Evolutionary conservation across 2,113 vertebrate genomes (phyloP), one percentile per base, ranked within the genome.

Genomic region (Eclectus roratus): DNA sequence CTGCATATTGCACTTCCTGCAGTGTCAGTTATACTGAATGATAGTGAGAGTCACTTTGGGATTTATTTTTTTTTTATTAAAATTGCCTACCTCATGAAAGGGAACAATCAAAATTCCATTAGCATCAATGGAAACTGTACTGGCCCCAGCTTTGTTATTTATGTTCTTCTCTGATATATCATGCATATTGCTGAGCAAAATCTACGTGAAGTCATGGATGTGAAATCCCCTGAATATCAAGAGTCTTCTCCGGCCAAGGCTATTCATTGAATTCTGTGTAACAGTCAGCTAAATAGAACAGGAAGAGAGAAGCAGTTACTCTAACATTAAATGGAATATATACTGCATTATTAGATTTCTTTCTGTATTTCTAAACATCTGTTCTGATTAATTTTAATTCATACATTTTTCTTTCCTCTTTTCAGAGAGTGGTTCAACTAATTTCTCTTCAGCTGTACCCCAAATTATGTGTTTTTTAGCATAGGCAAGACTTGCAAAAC

Each of bases 21-120:
- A 58, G 93, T 44, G 91, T 96, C 81, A 92, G 52, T 96, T 92
- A 81, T 77, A 63, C 72, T 95, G 87, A 77, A 79, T 33, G 89
- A 86, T 92, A 93, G 77, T 89, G 77, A 90, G 74, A 78, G 31
- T 84, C 43, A 44, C 68, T 90, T 56, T 33, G 85, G 68, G 85
- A 80, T 88, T 91, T 91, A 49, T 55, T 79, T 12, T 71, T 41
- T 41, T 87, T 66, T 85, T 88, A 88, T 93, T 94, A 89, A 93
- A 88, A 89, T 77, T 87, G 52, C 68, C 70, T 84, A 16, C 55
- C 43, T 66, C 13, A 10, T 0, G 4, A 66, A 78, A 66, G 18
- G 39, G 49, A 80, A 17, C 44, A 72, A 61, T 58, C 23, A 56
- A 56, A 92, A 82, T 73, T 56, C 37, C 43, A 29, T 80, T 72